phyloP scores from a whole-genome alignment of 2,888 invertebrate species.

The Volucella inanis region DNA sequence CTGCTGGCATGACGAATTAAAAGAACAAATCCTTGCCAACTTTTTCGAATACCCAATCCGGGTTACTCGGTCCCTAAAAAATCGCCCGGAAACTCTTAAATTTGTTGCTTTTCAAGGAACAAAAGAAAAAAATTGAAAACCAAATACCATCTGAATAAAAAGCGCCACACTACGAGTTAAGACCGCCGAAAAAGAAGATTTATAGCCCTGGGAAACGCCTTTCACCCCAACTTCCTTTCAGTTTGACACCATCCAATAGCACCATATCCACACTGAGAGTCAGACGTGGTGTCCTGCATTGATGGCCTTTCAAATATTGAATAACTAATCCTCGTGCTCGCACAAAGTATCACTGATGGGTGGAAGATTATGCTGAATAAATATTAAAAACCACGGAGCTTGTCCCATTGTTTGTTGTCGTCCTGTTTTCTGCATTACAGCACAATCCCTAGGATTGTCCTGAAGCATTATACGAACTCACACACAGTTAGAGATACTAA shows the following conservation, averaged over 20 bases:
- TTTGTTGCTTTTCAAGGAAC: slow-evolving; percentile 25
- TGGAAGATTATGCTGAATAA: slow-evolving; percentile 66
- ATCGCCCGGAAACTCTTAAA: slow-evolving; percentile 42
- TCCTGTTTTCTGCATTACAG: slow-evolving; percentile 50
- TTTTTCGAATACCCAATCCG: slow-evolving; percentile 22
- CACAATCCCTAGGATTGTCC: slow-evolving; percentile 64
- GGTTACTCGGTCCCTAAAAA: slow-evolving; percentile 16
- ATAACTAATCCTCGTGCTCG: slow-evolving; percentile 48
- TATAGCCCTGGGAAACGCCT: slow-evolving; percentile 62
- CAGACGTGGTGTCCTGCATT: slow-evolving; percentile 1
- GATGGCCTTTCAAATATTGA: slow-evolving; percentile 68
- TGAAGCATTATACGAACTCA: slow-evolving; percentile 38
- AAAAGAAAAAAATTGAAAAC: slow-evolving; percentile 4
- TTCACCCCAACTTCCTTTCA: slow-evolving; percentile 17
- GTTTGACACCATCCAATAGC: neutral
- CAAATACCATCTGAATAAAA: slow-evolving; percentile 5
- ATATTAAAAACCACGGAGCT: slow-evolving; percentile 69
- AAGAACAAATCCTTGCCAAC: slow-evolving; percentile 34
- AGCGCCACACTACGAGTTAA: slow-evolving; percentile 29
- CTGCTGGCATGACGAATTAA: neutral
- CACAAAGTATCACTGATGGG: slow-evolving; percentile 34
- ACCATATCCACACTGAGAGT: too few relatives aligned
- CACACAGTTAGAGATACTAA: slow-evolving; percentile 8
- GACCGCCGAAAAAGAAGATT: slow-evolving; percentile 39
- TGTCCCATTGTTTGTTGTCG: slow-evolving; percentile 52